These are phyloP conservation scores for Eumacrocentrus americanus DNA, from an alignment of 2,888 invertebrate species.

Conservation along the genomic window DNA sequence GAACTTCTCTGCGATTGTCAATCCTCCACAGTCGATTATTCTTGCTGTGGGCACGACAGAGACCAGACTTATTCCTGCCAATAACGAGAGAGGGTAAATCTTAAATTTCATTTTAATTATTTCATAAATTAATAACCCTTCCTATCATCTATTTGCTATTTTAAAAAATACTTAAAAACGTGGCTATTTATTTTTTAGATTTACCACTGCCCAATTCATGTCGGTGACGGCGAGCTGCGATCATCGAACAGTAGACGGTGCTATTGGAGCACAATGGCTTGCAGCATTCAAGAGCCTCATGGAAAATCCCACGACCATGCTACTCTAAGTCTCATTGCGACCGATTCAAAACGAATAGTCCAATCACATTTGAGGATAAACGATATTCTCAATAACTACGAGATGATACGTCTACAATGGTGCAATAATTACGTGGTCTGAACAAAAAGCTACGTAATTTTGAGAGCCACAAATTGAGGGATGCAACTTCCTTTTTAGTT, in stretches of 20 bases:
- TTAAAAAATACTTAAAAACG: no score
- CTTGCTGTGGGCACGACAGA: slow-evolving; percentile 87
- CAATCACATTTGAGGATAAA: slow-evolving; percentile 1
- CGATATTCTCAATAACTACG: slow-evolving; percentile 1
- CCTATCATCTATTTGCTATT: no score
- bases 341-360: slow-evolving; percentile 7
- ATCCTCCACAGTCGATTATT: slow-evolving; percentile 95
- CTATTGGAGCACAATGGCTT: slow-evolving; percentile 96
- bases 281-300: slow-evolving; percentile 84
- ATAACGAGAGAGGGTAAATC: slow-evolving; percentile 77
- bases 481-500: background rate
- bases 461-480: no score
- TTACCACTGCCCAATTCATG: slow-evolving; percentile 76
- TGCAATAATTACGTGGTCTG: background rate
- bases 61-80: slow-evolving; percentile 76
- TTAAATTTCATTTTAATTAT: background rate
- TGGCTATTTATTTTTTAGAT: slow-evolving; percentile 64
- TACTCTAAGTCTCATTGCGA: slow-evolving; percentile 69
- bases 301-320: slow-evolving; percentile 93
- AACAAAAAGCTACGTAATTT: no score
- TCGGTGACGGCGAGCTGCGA: slow-evolving; percentile 95
- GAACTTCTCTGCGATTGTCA: slow-evolving; percentile 91
- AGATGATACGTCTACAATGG: slow-evolving; percentile 4
- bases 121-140: no score
- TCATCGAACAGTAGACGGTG: slow-evolving; percentile 97